Percentiles rank a stretch among this genome's conserved stretches.
Conservation (phyloP, 1,140 invertebrate genomes). For the Philotrypesis tridentata region DNA sequence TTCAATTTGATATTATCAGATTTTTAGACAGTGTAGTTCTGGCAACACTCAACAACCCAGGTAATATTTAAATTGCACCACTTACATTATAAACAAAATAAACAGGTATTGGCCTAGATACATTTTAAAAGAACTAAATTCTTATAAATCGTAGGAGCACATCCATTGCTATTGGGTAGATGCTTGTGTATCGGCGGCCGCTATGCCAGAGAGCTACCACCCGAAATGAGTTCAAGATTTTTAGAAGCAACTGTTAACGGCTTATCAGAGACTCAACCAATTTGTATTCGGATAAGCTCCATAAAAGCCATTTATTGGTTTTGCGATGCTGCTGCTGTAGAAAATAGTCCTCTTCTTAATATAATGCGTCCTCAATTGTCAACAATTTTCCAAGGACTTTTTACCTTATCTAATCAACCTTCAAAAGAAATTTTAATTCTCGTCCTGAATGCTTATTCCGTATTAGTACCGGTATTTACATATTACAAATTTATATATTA, state of each 20-base stretch:
- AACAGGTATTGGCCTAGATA: no score
- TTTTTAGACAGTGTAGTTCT: slow-evolving; percentile 79
- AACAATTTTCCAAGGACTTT: slow-evolving; percentile 69
- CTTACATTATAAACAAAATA: background rate
- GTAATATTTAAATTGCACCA: slow-evolving; percentile 56
- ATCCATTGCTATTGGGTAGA: slow-evolving; percentile 82
- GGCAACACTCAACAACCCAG: slow-evolving; percentile 68
- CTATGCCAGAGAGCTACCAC: slow-evolving; percentile 77
- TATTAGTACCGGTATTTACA: slow-evolving; percentile 78
- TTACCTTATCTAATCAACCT: slow-evolving; percentile 63
- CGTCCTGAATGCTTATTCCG: slow-evolving; percentile 80
- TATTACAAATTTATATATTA: background rate
- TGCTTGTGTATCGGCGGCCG: slow-evolving; percentile 83
- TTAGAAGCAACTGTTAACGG: slow-evolving; percentile 79
- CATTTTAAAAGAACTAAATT: background rate
- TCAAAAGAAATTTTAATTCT: slow-evolving; percentile 76
- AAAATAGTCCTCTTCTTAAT: slow-evolving; percentile 58
- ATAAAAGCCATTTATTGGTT: slow-evolving; percentile 73
- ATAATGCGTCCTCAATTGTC: slow-evolving; percentile 66
- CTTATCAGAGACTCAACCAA: slow-evolving; percentile 75
- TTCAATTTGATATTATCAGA: slow-evolving; percentile 80
- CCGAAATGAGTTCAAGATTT: slow-evolving; percentile 76
- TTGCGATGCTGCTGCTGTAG: slow-evolving; percentile 58
- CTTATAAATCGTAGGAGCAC: slow-evolving; percentile 64
- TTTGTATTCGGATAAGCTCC: slow-evolving; percentile 69